Percentiles rank a stretch among this genome's conserved stretches.
Evolutionary conservation across 1,140 invertebrate genomes (phyloP).

Genomic region (Drosophila albomicans): DNA sequence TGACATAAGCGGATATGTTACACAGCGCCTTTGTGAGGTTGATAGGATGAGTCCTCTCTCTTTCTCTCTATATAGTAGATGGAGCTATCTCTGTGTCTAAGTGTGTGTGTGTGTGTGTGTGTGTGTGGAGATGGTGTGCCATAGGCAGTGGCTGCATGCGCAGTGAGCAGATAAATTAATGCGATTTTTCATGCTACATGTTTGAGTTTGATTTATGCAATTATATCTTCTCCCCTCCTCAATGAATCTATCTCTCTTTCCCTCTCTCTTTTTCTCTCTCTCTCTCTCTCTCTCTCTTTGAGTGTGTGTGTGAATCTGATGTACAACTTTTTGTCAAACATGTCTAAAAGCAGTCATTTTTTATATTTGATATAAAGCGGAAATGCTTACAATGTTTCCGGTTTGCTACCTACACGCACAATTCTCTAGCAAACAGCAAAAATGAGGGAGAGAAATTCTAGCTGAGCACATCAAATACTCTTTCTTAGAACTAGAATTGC

Average conservation of each 20-base stretch:
- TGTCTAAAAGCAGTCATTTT: slow-evolving; percentile 80
- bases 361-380: slow-evolving; percentile 79
- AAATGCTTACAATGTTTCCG: slow-evolving; percentile 76
- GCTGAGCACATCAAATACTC: background rate
- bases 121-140: slow-evolving; percentile 30
- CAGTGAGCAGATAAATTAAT: slow-evolving; percentile 84
- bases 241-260: background rate
- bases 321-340: slow-evolving; percentile 80
- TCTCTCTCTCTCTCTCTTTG: slow-evolving; percentile 12
- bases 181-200: slow-evolving; percentile 83
- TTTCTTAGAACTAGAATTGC: background rate
- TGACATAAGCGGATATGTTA: slow-evolving; percentile 83
- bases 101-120: slow-evolving; percentile 11
- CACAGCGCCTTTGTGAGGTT: slow-evolving; percentile 67
- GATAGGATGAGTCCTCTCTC: slow-evolving; percentile 19
- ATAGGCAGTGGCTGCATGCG: slow-evolving; percentile 68
- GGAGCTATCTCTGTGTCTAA: slow-evolving; percentile 7
- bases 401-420: slow-evolving; percentile 67
- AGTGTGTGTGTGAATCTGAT: slow-evolving; percentile 45
- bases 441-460: background rate
- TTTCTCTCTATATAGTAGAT: slow-evolving; percentile 7
- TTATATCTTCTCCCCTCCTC: slow-evolving; percentile 67
- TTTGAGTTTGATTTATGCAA: slow-evolving; percentile 84
- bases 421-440: slow-evolving; percentile 11
- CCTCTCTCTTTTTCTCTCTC: background rate